Evolutionary conservation across 2,797 vertebrate species (phyloP).

Genomic region (Scolopax bukidnonensis): DNA sequence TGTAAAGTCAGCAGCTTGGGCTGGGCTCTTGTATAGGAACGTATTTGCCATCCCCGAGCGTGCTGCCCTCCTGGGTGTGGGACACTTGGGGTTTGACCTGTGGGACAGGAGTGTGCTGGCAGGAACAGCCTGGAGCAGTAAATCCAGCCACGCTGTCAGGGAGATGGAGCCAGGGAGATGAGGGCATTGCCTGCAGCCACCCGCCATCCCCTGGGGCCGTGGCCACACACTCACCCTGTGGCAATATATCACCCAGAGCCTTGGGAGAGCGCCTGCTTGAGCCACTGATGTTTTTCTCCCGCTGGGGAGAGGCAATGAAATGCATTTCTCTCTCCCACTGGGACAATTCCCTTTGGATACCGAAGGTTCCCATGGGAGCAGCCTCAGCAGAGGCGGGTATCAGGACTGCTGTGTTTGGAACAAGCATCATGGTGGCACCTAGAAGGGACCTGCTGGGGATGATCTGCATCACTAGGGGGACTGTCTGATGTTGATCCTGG

Average conservation of each 20-base stretch:
- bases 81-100: not conserved
- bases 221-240: not conserved
- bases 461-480: not conserved
- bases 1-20: not conserved
- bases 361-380: not conserved
- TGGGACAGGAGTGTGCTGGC: fast-evolving
- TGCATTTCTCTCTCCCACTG: not conserved
- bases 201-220: fast-evolving
- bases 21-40: not conserved
- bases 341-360: not conserved
- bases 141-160: not conserved
- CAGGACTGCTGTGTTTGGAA: not conserved
- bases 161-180: not conserved
- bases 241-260: not conserved
- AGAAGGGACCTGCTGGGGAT: not conserved
- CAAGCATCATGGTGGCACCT: not conserved
- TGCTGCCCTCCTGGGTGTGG: not conserved
- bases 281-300: not conserved
- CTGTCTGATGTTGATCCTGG: fast-evolving
- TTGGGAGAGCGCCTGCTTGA: not conserved
- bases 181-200: not conserved
- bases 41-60: not conserved
- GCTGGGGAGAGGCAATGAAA: not conserved
- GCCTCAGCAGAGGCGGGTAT: not conserved
- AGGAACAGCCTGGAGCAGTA: not conserved